Conservation (phyloP, 2,888 invertebrate species). For the Eueremaeus valkanovi region DNA sequence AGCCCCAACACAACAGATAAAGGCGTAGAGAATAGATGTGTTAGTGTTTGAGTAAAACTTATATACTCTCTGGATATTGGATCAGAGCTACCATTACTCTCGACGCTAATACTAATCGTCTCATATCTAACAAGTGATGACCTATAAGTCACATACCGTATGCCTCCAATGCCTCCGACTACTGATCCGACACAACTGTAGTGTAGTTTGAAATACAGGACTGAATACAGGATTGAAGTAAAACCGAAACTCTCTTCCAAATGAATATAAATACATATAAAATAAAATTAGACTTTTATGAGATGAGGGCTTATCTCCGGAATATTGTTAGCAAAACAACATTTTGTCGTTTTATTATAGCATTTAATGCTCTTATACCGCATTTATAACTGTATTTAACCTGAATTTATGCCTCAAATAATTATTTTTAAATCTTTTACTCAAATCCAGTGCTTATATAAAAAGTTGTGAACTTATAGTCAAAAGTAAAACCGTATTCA, state of each 20-base stretch:
- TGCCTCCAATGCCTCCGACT: background rate
- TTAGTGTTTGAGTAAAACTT: background rate
- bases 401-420: background rate
- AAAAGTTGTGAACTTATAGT: conserved; percentile 2
- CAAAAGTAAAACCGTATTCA: background rate
- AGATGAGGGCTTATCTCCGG: background rate
- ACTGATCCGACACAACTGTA: no score
- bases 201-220: no score
- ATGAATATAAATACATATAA: no score
- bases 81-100: background rate
- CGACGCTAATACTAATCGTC: background rate
- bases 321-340: background rate
- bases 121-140: conserved; percentile 7
- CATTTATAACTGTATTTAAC: background rate
- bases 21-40: no score
- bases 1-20: no score
- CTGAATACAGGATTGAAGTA: no score
- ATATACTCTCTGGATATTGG: no score
- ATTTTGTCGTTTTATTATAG: background rate
- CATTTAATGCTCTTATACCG: background rate
- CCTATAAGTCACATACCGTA: background rate
- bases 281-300: background rate
- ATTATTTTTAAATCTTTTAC: no score
- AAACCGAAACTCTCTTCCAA: background rate
- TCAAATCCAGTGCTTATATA: background rate